Percentiles rank a stretch among this genome's conserved stretches.
phyloP scores from a whole-genome alignment of 2,888 invertebrate genomes.

The Himalopsyche kuldschensis region DNA sequence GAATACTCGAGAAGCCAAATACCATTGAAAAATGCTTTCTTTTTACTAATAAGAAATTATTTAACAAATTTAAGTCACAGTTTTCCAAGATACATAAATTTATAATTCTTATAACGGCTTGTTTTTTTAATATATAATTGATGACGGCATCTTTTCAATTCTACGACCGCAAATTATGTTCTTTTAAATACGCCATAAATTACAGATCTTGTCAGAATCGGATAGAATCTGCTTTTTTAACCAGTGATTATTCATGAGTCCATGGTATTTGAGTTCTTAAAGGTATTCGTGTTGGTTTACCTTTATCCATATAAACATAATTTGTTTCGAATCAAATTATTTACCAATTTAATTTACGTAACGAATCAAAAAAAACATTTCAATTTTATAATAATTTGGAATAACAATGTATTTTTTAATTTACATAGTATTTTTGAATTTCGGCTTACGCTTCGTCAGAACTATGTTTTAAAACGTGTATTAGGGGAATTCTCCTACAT shows the following conservation, averaged over 20 bases:
- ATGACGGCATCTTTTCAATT: not conserved
- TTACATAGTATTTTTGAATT: too few species aligned
- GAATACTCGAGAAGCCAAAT: too few species aligned
- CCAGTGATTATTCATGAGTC: not conserved
- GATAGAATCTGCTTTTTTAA: not conserved
- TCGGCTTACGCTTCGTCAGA: too few species aligned
- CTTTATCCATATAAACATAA: not conserved
- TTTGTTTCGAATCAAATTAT: not conserved
- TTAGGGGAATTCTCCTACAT: too few species aligned
- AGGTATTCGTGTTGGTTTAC: not conserved
- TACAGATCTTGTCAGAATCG: not conserved
- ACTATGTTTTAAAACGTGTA: too few species aligned
- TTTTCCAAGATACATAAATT: not conserved
- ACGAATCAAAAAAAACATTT: too few species aligned
- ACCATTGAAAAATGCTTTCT: too few species aligned
- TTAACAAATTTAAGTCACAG: not conserved
- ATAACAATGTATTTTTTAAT: too few species aligned
- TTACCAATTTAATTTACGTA: not conserved
- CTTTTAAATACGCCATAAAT: not conserved
- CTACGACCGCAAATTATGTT: not conserved
- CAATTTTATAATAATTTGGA: too few species aligned
- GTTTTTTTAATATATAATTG: not conserved
- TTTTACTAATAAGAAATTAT: too few species aligned
- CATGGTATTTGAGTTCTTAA: not conserved
- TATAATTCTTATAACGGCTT: not conserved